phyloP scores from a whole-genome alignment of 2,888 invertebrate species.

The Drosophila ezoana region DNA sequence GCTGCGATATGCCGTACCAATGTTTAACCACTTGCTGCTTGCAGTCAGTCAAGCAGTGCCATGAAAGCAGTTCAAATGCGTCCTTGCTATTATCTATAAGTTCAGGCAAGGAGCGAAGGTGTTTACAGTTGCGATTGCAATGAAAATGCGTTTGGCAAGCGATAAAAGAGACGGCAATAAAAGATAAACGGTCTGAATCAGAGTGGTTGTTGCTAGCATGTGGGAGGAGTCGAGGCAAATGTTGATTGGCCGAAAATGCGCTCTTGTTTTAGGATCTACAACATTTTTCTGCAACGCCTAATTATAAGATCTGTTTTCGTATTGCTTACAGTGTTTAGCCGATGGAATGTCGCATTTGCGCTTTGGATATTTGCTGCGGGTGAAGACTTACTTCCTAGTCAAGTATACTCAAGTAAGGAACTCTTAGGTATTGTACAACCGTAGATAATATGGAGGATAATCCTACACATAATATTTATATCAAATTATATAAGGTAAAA shows the following conservation, averaged over 20 bases:
- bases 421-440: no score
- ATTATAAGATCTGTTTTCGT: no score
- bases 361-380: no score
- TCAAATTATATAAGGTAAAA: no score
- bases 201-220: background rate
- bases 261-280: background rate
- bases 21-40: conserved; percentile 2
- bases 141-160: background rate
- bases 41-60: conserved; percentile 46
- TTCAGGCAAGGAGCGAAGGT: conserved; percentile 8
- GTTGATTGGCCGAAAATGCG: conserved; percentile 23
- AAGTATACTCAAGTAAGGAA: no score
- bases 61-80: conserved; percentile 60
- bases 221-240: conserved; percentile 9
- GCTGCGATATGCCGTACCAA: conserved; percentile 18
- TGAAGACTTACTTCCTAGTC: no score
- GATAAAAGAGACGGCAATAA: conserved; percentile 17
- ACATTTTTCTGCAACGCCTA: background rate
- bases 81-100: conserved; percentile 52
- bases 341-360: no score
- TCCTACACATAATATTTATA: no score
- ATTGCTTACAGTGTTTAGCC: no score
- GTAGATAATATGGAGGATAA: no score
- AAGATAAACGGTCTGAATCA: conserved; percentile 1
- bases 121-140: background rate